A percentile compares a stretch with the other conserved stretches of the same genome.
phyloP scores from a whole-genome alignment of 2,888 invertebrate species.

The Tipula confusa region DNA sequence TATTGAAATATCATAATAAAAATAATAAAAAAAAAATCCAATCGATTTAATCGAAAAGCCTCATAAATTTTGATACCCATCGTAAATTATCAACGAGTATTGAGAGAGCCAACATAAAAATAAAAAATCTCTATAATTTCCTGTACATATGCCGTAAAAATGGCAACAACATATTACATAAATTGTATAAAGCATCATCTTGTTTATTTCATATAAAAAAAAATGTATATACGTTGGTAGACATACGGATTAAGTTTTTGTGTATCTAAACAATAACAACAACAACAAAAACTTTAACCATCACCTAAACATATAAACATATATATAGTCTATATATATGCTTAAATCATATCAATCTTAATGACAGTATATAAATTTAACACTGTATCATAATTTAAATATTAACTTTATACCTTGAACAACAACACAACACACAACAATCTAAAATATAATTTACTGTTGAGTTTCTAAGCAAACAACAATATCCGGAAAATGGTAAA shows the following conservation, averaged over 20 bases:
- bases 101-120: neutral
- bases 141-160: neutral
- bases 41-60: conserved; percentile 5
- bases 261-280: neutral
- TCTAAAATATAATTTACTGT: neutral
- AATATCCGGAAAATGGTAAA: neutral
- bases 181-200: conserved; percentile 16
- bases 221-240: neutral
- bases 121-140: conserved; percentile 14
- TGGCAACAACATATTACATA: neutral
- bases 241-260: neutral
- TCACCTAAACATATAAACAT: neutral
- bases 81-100: neutral
- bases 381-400: neutral
- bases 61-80: neutral
- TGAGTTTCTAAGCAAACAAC: neutral
- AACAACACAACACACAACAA: neutral
- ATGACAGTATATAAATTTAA: conserved; percentile 4
- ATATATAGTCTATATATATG: neutral
- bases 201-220: conserved; percentile 1
- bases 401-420: neutral
- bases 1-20: neutral
- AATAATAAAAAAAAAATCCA: neutral
- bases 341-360: neutral
- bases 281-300: neutral